phyloP scores from a whole-genome alignment of 2,797 vertebrate genomes.

The Enteromius afrohamiltoni region DNA sequence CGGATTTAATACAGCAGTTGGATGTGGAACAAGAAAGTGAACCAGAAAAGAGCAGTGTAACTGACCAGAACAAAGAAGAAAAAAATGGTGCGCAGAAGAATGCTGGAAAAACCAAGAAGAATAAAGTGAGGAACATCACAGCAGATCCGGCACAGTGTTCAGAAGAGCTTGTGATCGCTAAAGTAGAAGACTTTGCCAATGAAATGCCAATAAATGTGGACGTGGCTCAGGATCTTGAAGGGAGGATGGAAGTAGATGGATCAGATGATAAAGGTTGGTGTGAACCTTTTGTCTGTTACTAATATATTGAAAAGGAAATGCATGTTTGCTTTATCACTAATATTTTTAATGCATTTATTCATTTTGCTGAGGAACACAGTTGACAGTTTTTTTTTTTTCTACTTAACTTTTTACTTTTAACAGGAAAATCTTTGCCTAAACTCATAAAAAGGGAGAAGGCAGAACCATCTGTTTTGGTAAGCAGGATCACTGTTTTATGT shows the following conservation, averaged over 20 bases:
- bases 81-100: neutral
- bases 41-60: constrained; percentile 3
- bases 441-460: constrained; percentile 11
- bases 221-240: constrained; percentile 24
- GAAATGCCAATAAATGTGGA: constrained; percentile 42
- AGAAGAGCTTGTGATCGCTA: constrained; percentile 8
- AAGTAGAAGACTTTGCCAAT: constrained; percentile 12
- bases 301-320: neutral
- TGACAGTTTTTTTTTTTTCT: neutral
- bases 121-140: neutral
- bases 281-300: neutral
- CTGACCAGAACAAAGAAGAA: neutral
- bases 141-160: neutral
- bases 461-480: constrained; percentile 35
- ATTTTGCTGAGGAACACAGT: neutral
- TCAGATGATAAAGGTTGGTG: constrained; percentile 2
- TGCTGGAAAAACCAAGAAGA: neutral
- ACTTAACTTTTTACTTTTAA: neutral
- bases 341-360: neutral
- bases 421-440: constrained; percentile 4
- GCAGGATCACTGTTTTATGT: neutral
- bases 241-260: constrained; percentile 7
- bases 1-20: neutral
- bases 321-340: neutral
- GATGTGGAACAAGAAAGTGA: neutral